Conservation (phyloP, 2,113 vertebrate species). For the Ceratotherium simum region DNA sequence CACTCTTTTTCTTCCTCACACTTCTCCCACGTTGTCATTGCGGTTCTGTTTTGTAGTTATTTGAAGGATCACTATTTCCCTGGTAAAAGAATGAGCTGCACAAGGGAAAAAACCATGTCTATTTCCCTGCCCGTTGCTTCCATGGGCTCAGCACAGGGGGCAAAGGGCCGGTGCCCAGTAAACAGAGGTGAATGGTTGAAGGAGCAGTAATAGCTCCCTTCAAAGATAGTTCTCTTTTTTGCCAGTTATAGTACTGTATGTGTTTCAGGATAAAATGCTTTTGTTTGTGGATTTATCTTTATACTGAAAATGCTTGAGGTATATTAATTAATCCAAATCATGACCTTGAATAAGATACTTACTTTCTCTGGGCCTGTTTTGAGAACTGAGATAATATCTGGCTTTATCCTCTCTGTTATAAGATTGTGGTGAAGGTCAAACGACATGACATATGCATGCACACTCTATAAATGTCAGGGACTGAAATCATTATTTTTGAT, state of each 20-base stretch:
- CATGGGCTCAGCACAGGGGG: not conserved
- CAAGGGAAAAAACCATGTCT: not conserved
- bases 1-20: not conserved
- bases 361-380: not conserved
- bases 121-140: not conserved
- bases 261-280: not conserved
- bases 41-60: not conserved
- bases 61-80: rapidly evolving
- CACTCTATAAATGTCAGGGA: not conserved
- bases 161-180: not conserved
- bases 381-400: not conserved
- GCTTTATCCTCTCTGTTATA: not conserved
- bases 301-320: not conserved
- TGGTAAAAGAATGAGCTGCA: not conserved
- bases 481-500: not conserved
- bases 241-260: not conserved
- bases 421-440: not conserved
- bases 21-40: not conserved
- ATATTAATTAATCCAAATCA: not conserved
- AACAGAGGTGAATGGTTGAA: not conserved
- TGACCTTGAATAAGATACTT: not conserved
- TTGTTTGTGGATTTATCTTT: not conserved
- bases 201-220: not conserved
- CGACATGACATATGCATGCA: not conserved
- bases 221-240: not conserved